phyloP scores from a whole-genome alignment of 2,888 invertebrate genomes.

The Mechanitis mazaeus region DNA sequence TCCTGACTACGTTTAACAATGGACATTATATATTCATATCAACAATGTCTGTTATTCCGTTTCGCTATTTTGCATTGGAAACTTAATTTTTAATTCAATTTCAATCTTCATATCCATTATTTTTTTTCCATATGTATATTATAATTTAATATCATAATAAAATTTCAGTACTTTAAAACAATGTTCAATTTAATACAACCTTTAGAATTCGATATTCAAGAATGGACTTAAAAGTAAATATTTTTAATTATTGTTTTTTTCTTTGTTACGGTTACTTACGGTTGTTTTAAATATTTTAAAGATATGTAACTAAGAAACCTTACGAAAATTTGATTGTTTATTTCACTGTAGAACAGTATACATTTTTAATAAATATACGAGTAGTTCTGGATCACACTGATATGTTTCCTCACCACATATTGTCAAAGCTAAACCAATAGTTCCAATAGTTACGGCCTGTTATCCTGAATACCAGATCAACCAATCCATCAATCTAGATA shows the following conservation, averaged over 20 bases:
- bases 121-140: constrained; percentile 5
- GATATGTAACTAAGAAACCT: no score
- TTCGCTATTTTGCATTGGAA: constrained; percentile 3
- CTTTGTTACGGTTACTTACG: no score
- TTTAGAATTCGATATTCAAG: background rate
- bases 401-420: background rate
- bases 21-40: constrained; percentile 2
- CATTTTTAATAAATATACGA: no score
- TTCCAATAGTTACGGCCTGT: background rate
- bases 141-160: constrained; percentile 8
- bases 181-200: background rate
- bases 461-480: background rate
- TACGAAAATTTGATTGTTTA: no score
- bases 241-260: no score
- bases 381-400: no score
- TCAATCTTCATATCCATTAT: constrained; percentile 1
- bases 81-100: constrained; percentile 7
- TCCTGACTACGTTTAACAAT: background rate
- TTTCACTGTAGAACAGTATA: no score
- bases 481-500: background rate
- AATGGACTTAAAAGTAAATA: background rate
- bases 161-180: constrained; percentile 7
- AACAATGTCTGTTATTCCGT: background rate
- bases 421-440: constrained; percentile 4
- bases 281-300: no score